Evolutionary conservation across 2,888 invertebrate species (phyloP).

Genomic region (Athalia cordata): DNA sequence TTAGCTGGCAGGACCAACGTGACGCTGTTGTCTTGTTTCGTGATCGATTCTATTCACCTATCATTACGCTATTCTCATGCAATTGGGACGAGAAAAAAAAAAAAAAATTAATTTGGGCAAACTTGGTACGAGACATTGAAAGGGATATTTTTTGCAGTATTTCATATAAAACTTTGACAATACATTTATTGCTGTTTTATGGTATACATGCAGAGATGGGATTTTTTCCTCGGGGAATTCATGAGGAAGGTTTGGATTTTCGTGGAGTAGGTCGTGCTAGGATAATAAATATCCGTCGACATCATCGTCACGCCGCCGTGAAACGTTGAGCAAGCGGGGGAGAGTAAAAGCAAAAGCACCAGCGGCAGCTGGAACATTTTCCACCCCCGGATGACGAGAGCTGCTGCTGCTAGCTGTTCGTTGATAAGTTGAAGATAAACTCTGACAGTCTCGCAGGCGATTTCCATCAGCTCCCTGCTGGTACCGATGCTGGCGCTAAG

Average conservation of each 20-base stretch:
- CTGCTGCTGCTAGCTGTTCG: background rate
- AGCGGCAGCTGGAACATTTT: background rate
- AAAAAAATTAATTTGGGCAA: too few species aligned
- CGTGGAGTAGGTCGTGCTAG: background rate
- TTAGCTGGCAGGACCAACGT: too few species aligned
- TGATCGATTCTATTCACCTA: too few species aligned
- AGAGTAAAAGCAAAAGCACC: constrained; percentile 6
- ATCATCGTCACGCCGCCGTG: background rate
- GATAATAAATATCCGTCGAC: background rate
- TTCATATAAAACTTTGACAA: too few species aligned
- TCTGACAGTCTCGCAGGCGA: constrained; percentile 13
- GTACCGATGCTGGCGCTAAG: background rate
- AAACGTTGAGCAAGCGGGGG: background rate
- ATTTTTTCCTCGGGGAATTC: too few species aligned
- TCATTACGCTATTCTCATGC: too few species aligned
- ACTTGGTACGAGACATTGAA: too few species aligned
- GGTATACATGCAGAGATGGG: too few species aligned
- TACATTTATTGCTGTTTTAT: too few species aligned
- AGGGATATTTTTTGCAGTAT: too few species aligned
- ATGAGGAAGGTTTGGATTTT: background rate
- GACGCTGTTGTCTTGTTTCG: too few species aligned
- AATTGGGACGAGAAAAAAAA: too few species aligned
- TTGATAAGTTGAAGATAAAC: constrained; percentile 25
- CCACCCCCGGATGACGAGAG: background rate
- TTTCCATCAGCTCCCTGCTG: constrained; percentile 17